phyloP scores from a whole-genome alignment of 2,797 vertebrate genomes.

The Neosilurus hyrtlii region DNA sequence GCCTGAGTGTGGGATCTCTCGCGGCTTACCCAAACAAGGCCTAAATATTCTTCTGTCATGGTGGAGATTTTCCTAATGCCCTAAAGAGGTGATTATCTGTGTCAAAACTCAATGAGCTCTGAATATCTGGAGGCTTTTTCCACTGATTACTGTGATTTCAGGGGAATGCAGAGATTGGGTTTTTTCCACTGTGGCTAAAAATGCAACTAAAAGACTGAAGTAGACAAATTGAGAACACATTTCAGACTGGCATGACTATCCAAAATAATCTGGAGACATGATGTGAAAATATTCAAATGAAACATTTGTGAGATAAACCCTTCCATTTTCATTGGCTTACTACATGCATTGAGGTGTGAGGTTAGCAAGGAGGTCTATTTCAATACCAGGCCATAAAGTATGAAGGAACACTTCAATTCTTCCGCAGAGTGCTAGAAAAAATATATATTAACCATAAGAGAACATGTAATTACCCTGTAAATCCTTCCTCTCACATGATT shows the following conservation, averaged over 20 bases:
- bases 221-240: constrained; percentile 53
- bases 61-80: constrained; percentile 47
- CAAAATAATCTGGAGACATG: constrained; percentile 27
- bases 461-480: constrained; percentile 11
- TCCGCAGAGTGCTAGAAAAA: neutral
- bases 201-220: constrained; percentile 36
- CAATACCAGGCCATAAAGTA: neutral
- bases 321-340: constrained; percentile 3
- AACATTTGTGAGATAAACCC: neutral
- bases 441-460: neutral
- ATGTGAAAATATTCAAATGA: constrained; percentile 33
- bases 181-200: neutral
- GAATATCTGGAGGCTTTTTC: constrained; percentile 59
- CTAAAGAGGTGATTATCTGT: constrained; percentile 62
- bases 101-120: constrained; percentile 53
- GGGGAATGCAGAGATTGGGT: constrained; percentile 13
- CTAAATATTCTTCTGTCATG: constrained; percentile 49
- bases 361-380: neutral
- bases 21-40: constrained; percentile 70
- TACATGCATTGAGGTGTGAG: neutral
- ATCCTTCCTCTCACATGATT: neutral
- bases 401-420: constrained; percentile 2
- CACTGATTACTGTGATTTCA: constrained; percentile 60
- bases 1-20: constrained; percentile 37
- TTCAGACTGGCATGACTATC: constrained; percentile 40